Base-by-base conservation (phyloP, 1,140 invertebrate genomes). In the Hypsibius dujardini region DNA sequence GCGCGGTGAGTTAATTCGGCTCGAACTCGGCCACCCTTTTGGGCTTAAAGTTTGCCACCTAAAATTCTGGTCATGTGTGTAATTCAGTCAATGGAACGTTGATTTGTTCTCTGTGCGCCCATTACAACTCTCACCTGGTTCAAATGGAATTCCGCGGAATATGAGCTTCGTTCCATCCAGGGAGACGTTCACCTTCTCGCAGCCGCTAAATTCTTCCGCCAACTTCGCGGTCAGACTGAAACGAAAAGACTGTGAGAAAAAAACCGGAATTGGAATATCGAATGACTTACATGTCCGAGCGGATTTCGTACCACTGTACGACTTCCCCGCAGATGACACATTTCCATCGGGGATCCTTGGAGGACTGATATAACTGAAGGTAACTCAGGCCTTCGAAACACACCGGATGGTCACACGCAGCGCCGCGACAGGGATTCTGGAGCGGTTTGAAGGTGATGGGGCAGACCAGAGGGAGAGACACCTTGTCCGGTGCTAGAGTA, bases 111-210 rank as follows among this genome's bases (percentile, higher is more conserved):
- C n/a, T n/a, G n/a, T 56, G 50, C 7, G 50, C 50, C n/a, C n/a
- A 7, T 56, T n/a, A 56, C 50, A 7, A 56, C 50, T 56, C 50
- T 56, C 50, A n/a, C n/a, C n/a, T n/a, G 50, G 50, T n/a, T 56
- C 50, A n/a, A 56, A 7, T 7, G 50, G 50, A 7, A n/a, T 56
- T n/a, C 50, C 50, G 7, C 7, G 7, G 50, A 56, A 56, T 56
- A 56, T 56, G 50, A 56, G 50, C n/a, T 56, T 56, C 50, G 7
- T n/a, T 7, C 50, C 50, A 56, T 56, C 50, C 50, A 56, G 50
- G n/a, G 7, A n/a, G 3, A 42, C 62, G 7, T 7, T 42, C 62
- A 67, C 7, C 45, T 67, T 67, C 12, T 42, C 42, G 62, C 62
- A 67, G 7, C 45, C 7, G 7, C 12, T 12, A 3, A 67, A 14